Evolutionary conservation across 2,797 vertebrate species (phyloP).

Genomic region (Acipenser transmontanus): DNA sequence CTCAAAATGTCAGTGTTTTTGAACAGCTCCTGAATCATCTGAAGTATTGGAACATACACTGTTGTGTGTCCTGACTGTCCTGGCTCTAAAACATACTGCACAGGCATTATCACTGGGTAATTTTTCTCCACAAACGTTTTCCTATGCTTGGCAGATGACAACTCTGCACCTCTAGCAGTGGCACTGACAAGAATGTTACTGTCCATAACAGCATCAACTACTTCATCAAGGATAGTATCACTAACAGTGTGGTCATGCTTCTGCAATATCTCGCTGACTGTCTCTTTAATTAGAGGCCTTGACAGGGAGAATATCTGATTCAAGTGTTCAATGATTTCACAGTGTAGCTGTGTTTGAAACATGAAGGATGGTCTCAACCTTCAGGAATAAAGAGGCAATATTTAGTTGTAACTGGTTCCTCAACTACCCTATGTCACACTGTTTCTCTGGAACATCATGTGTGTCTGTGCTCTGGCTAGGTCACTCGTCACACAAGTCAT

Average conservation of each 20-base stretch:
- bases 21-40: constrained; percentile 24
- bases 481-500: constrained; percentile 8
- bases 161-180: constrained; percentile 16
- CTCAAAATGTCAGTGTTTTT: constrained; percentile 19
- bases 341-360: constrained; percentile 19
- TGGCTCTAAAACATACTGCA: constrained; percentile 16
- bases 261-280: constrained; percentile 14
- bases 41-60: constrained; percentile 16
- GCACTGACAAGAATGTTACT: constrained; percentile 16
- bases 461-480: constrained; percentile 8
- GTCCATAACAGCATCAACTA: constrained; percentile 18
- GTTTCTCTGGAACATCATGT: not conserved
- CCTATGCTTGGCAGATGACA: constrained; percentile 15
- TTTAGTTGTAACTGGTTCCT: constrained; percentile 18
- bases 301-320: constrained; percentile 16
- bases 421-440: constrained; percentile 9
- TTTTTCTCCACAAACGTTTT: constrained; percentile 15
- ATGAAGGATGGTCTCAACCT: constrained; percentile 19
- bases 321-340: constrained; percentile 22
- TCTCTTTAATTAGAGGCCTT: constrained; percentile 16
- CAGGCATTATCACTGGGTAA: constrained; percentile 19
- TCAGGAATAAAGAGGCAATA: constrained; percentile 9
- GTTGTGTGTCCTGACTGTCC: not conserved
- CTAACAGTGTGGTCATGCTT: constrained; percentile 12
- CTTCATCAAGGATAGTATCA: constrained; percentile 12